Percentiles rank a stretch among this genome's conserved stretches.
phyloP scores from a whole-genome alignment of 1,140 invertebrate species.

The Gryllus bimaculatus region DNA sequence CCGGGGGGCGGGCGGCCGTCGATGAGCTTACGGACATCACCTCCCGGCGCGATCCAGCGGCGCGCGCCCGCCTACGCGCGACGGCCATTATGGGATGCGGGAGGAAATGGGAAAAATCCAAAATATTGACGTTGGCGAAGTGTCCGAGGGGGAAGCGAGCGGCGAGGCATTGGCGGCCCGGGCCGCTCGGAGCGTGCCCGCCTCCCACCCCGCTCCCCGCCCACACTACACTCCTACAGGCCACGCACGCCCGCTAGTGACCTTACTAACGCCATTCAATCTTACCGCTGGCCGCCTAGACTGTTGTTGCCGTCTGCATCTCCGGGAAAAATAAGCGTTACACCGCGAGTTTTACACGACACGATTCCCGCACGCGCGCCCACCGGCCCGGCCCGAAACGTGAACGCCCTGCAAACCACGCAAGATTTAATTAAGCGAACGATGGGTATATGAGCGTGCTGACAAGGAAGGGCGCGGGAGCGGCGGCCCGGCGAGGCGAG shows the following conservation, averaged over 20 bases:
- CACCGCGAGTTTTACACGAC: not conserved
- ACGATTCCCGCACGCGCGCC: not conserved
- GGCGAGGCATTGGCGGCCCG: not conserved
- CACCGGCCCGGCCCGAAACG: not conserved
- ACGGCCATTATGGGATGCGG: not conserved
- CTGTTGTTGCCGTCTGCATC: not conserved
- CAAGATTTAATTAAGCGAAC: not conserved
- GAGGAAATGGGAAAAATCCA: conserved; percentile 4
- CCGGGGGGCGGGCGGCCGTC: not conserved
- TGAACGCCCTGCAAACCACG: not conserved
- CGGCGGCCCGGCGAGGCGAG: no score
- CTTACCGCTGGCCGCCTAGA: not conserved
- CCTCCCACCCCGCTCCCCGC: no score
- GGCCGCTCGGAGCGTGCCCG: not conserved
- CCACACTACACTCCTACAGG: not conserved
- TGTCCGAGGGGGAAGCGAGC: not conserved
- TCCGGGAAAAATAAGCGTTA: not conserved
- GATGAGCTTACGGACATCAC: not conserved
- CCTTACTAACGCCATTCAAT: not conserved
- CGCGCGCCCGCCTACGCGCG: not conserved
- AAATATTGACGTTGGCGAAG: not conserved
- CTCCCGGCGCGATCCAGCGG: not conserved
- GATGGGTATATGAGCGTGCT: not conserved
- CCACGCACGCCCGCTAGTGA: not conserved
- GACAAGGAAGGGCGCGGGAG: not conserved